A percentile compares a stretch with the other conserved stretches of the same genome.
phyloP scores from a whole-genome alignment of 2,113 vertebrate species.

The Sebastes schlegelii region DNA sequence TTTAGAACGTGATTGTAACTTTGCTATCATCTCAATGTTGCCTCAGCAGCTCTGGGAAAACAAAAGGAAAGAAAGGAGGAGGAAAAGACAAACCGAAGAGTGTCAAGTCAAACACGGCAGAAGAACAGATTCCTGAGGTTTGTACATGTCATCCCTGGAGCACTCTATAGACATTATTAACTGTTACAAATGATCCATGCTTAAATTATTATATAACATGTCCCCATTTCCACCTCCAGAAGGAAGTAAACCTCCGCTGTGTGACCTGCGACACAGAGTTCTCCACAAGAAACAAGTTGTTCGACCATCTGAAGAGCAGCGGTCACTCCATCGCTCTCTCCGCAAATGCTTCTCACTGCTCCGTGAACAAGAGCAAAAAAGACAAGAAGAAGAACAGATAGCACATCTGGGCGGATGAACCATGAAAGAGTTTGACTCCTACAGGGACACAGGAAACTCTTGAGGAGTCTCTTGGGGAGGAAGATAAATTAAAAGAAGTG shows the following conservation, averaged over 20 bases:
- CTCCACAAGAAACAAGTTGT: conserved; percentile 94
- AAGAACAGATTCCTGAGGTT: conserved; percentile 82
- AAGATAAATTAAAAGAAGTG: background rate
- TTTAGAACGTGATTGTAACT: background rate
- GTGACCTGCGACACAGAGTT: conserved; percentile 89
- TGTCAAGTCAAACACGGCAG: conserved; percentile 71
- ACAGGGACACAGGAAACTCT: background rate
- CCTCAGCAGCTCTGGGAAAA: conserved; percentile 82
- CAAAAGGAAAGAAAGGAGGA: conserved; percentile 89
- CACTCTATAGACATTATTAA: background rate
- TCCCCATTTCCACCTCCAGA: conserved; percentile 73
- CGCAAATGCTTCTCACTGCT: conserved; percentile 59
- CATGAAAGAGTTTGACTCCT: background rate
- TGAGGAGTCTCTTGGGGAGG: background rate
- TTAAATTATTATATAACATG: background rate
- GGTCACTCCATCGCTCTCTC: conserved; percentile 88
- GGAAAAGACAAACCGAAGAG: conserved; percentile 88
- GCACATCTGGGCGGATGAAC: conserved; percentile 7
- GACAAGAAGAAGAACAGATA: conserved; percentile 91
- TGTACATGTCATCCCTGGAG: conserved; percentile 17
- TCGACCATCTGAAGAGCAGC: conserved; percentile 93
- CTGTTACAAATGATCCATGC: no score
- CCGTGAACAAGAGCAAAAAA: conserved; percentile 86
- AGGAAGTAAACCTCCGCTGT: conserved; percentile 84
- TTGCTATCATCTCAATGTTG: background rate